Evolutionary conservation across 2,797 vertebrate genomes (phyloP).

Genomic region (Adelosebastes latens): DNA sequence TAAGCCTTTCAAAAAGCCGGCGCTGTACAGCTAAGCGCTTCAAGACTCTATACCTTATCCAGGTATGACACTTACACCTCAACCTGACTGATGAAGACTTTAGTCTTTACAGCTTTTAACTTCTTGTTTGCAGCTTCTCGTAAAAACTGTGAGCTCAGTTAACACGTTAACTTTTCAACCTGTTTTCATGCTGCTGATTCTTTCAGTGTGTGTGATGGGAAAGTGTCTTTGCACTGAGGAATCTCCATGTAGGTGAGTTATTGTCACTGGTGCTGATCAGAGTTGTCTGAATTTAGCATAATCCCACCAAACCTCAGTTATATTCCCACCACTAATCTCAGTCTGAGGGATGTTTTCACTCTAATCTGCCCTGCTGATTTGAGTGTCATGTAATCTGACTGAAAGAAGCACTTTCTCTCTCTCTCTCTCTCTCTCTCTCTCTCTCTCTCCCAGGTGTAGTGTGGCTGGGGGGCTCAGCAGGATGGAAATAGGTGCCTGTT

Average conservation of each 20-base stretch:
- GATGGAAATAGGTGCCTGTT: slow-evolving; percentile 93
- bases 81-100: background rate
- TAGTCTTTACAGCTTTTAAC: background rate
- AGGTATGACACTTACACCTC: slow-evolving; percentile 23
- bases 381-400: slow-evolving; percentile 54
- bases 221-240: background rate
- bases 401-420: slow-evolving; percentile 31
- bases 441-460: slow-evolving; percentile 74
- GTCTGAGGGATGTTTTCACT: slow-evolving; percentile 47
- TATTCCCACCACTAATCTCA: slow-evolving; percentile 61
- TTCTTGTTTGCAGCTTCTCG: background rate
- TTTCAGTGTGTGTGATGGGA: background rate
- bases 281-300: slow-evolving; percentile 44
- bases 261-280: background rate
- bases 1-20: slow-evolving; percentile 36
- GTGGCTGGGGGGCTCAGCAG: slow-evolving; percentile 77
- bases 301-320: slow-evolving; percentile 51
- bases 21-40: slow-evolving; percentile 11
- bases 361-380: slow-evolving; percentile 59
- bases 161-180: background rate
- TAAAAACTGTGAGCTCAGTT: background rate
- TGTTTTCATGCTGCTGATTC: background rate
- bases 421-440: background rate
- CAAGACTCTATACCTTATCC: slow-evolving; percentile 12
- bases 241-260: slow-evolving; percentile 7